Conservation (phyloP, 92 coral and sea anemone species). For the Paramuricea clavata region DNA sequence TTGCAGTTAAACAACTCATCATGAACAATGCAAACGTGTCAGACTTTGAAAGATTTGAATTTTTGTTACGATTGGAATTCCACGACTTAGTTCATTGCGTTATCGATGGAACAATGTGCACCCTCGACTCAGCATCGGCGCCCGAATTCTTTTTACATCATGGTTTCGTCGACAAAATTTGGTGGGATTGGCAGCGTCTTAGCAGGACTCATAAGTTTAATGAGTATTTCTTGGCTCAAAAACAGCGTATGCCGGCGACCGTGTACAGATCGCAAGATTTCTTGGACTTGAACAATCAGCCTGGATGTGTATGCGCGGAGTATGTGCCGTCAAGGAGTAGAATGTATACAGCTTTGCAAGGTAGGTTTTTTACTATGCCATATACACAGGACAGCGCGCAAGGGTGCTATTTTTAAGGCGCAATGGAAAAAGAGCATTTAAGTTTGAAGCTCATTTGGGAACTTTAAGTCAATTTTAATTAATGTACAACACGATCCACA, state of each 20-base stretch:
- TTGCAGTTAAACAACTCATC: slow-evolving; percentile 21
- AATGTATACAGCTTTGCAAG: neutral
- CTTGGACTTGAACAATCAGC: slow-evolving; percentile 77
- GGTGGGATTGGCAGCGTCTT: slow-evolving; percentile 80
- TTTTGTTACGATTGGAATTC: slow-evolving; percentile 41
- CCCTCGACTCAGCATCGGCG: slow-evolving; percentile 55
- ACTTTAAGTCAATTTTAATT: too few species aligned
- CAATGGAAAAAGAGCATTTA: too few species aligned
- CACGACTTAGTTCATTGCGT: slow-evolving; percentile 70
- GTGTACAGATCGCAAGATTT: slow-evolving; percentile 76
- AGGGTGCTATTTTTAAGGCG: too few species aligned
- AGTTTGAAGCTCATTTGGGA: too few species aligned
- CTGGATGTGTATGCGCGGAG: slow-evolving; percentile 66
- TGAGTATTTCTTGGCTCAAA: slow-evolving; percentile 55
- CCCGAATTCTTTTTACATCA: slow-evolving; percentile 92
- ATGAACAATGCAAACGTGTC: neutral
- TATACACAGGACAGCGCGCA: too few species aligned
- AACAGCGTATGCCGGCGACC: slow-evolving; percentile 73
- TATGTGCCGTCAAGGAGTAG: slow-evolving; percentile 28
- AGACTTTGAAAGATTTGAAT: slow-evolving; percentile 59
- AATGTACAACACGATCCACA: too few species aligned
- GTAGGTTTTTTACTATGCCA: neutral
- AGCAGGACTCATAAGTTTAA: slow-evolving; percentile 51
- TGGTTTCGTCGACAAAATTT: slow-evolving; percentile 85
- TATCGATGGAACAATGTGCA: slow-evolving; percentile 68